Percentiles rank a stretch among this genome's conserved stretches.
These are phyloP conservation scores for Nannospalax galili DNA, from an alignment of 2,113 vertebrate species.

Conservation along the genomic window DNA sequence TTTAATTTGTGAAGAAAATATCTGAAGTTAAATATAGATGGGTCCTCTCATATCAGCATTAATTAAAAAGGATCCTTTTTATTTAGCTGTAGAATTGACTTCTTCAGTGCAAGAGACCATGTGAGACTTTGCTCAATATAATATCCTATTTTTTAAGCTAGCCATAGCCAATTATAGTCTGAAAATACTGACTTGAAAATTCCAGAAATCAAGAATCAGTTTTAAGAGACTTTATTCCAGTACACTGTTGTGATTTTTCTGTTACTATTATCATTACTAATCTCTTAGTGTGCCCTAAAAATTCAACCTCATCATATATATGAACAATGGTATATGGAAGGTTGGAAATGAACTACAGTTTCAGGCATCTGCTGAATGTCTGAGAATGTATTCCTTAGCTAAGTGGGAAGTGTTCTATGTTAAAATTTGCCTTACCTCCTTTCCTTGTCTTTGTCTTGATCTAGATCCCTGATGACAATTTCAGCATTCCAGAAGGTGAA, in stretches of 20 bases:
- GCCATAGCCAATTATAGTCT: neutral
- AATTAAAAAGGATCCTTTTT: neutral
- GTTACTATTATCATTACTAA: neutral
- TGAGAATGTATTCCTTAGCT: neutral
- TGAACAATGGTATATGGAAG: neutral
- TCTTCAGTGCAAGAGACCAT: neutral
- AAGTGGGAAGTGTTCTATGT: neutral
- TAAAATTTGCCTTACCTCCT: neutral
- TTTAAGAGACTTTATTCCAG: neutral
- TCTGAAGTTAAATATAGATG: slow-evolving; percentile 36
- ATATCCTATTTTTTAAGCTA: neutral
- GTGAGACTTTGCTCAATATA: neutral
- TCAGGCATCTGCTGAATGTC: neutral
- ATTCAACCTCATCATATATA: neutral
- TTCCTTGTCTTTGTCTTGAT: slow-evolving; percentile 33
- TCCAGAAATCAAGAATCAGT: neutral
- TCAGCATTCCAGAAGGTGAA: slow-evolving; percentile 87
- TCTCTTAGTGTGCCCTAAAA: neutral
- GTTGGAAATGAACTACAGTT: neutral
- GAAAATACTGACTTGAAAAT: neutral
- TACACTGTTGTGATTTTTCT: neutral
- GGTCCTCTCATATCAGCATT: neutral
- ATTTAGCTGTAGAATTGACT: neutral
- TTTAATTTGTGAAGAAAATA: slow-evolving; percentile 50
- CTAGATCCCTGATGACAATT: slow-evolving; percentile 86